Base-by-base conservation (phyloP, 2,888 invertebrate species). In the Arge pagana region DNA sequence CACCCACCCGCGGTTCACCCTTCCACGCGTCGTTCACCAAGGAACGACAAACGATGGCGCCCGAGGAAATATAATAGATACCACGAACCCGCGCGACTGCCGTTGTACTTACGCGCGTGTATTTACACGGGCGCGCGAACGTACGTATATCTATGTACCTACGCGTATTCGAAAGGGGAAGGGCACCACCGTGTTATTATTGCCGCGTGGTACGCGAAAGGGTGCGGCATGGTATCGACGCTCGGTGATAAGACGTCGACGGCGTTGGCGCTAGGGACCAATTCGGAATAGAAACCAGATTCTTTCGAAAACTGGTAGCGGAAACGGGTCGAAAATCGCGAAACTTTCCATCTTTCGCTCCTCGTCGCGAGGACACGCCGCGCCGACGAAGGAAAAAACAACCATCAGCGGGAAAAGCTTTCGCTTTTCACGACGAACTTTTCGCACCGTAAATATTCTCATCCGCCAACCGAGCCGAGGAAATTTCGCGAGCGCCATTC, bases 391-490 rank as follows among this genome's bases (percentile, higher is more conserved):
- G 76, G 75, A 75, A 74, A 76, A 76, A 76, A 74, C 74, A 76
- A 72, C 74, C 76, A 76, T 76, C 76, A 76, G 76, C 73, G 64
- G 10, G 18, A 10, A 70, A 74, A 72, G 73, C 74, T 76, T 74
- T 76, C 71, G 74, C 71, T 74, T 75, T 73, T 75, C 72, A 72
- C 72, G 67, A 7, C n/a, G 33, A 18, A 45, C 33, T 45, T 45
- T 45, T 23, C 31, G n/a, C n/a, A 11, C 45, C 45, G 45, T 45
- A 45, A 45, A 45, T 45, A n/a, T n/a, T 45, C 35, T 45, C 45
- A 45, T 45, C 45, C 45, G 45, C 26, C n/a, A n/a, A n/a, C n/a
- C n/a, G n/a, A n/a, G n/a, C n/a, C n/a, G n/a, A n/a, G n/a, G n/a
- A n/a, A n/a, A n/a, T n/a, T n/a, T n/a, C n/a, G n/a, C n/a, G n/a